Conservation (phyloP, 2,113 vertebrate genomes). For the Alexandromys fortis region DNA sequence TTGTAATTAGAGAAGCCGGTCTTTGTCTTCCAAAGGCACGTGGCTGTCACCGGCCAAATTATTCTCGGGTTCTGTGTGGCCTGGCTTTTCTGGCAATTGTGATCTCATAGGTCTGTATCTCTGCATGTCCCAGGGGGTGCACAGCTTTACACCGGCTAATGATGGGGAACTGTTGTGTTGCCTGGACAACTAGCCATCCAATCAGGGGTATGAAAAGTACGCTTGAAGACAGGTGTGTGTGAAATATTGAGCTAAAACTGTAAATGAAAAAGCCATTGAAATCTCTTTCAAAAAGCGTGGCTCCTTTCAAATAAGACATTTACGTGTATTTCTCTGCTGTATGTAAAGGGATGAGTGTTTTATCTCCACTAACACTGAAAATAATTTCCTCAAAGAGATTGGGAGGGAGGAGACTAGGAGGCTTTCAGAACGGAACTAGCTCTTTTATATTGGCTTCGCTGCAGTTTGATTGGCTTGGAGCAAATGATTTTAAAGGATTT, state of each 20-base stretch:
- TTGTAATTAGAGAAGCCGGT: neutral
- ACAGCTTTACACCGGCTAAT: neutral
- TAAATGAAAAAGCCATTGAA: neutral
- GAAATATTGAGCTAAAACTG: neutral
- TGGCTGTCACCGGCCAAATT: neutral
- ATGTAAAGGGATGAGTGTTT: neutral
- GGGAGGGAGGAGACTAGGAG: neutral
- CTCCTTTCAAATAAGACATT: neutral
- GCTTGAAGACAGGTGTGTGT: neutral
- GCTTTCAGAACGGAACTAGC: neutral
- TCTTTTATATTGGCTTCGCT: neutral
- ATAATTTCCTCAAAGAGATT: neutral
- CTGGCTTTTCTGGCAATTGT: neutral
- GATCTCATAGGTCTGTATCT: neutral
- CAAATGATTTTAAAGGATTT: neutral
- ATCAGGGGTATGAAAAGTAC: neutral
- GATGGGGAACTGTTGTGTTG: neutral
- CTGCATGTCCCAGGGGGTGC: neutral
- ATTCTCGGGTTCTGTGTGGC: no score
- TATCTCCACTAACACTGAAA: neutral
- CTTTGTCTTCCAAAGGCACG: slow-evolving; percentile 15
- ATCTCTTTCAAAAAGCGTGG: neutral
- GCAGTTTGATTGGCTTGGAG: neutral
- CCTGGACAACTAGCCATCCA: neutral
- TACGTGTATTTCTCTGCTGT: rapidly evolving